Conservation (phyloP, 2,113 vertebrate genomes). For the Esox niger region DNA sequence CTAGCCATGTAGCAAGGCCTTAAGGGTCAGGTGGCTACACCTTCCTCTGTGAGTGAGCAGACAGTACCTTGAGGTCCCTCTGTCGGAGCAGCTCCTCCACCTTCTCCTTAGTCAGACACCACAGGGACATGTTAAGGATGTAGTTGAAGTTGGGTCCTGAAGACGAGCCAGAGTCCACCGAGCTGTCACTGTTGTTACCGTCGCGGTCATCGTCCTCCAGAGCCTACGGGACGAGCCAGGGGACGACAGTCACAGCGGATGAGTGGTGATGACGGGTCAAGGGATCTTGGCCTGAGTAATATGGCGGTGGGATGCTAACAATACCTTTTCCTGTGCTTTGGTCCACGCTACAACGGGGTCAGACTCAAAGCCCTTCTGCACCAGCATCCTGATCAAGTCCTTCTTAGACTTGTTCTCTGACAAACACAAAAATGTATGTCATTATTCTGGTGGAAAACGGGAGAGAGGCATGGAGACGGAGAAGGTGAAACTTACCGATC, state of each 20-base stretch:
- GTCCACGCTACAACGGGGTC: constrained; percentile 95
- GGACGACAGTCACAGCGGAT: neutral
- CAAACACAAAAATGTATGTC: neutral
- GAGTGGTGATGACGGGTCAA: neutral
- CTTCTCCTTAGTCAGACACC: constrained; percentile 97
- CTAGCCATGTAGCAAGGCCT: neutral
- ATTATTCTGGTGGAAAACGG: neutral
- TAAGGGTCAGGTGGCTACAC: neutral
- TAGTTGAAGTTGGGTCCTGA: constrained; percentile 98
- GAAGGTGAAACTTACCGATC: constrained; percentile 80
- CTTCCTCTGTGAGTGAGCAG: neutral
- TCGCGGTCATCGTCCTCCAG: constrained; percentile 84
- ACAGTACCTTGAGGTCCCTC: constrained; percentile 88
- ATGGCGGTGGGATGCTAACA: neutral
- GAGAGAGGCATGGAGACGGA: neutral
- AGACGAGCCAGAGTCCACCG: constrained; percentile 82
- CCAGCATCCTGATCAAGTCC: constrained; percentile 93
- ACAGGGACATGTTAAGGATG: constrained; percentile 97
- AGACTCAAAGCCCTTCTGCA: constrained; percentile 94
- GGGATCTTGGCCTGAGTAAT: neutral
- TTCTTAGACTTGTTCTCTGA: constrained; percentile 96
- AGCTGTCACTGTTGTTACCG: constrained; percentile 84
- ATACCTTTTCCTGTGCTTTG: constrained; percentile 96
- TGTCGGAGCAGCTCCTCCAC: constrained; percentile 95
- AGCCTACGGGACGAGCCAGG: constrained; percentile 64